phyloP scores from a whole-genome alignment of 2,113 vertebrate genomes.

The Maccullochella peelii region DNA sequence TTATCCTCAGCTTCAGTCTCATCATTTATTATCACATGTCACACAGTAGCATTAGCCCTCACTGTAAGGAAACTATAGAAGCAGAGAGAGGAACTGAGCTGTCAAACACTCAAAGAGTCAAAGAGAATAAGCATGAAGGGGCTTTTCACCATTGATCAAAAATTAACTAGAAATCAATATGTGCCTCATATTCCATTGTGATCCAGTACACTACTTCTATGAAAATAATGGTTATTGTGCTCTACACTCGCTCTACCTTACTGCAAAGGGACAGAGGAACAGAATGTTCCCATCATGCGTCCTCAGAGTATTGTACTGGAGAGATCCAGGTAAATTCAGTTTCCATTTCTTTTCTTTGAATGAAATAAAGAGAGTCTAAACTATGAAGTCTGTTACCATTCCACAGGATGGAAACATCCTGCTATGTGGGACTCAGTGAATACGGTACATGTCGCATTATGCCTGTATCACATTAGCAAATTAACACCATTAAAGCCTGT shows the following conservation, averaged over 20 bases:
- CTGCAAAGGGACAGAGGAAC: background rate
- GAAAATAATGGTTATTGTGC: slow-evolving; percentile 1
- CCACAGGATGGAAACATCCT: background rate
- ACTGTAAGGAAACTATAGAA: slow-evolving; percentile 8
- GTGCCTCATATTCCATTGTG: slow-evolving; percentile 19
- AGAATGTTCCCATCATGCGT: slow-evolving; percentile 6
- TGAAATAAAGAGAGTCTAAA: background rate
- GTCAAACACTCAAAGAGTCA: slow-evolving; percentile 28
- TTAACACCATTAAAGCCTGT: too few relatives aligned
- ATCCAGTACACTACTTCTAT: background rate
- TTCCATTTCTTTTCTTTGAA: background rate
- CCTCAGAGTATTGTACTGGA: background rate
- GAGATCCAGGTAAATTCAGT: background rate
- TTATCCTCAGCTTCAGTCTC: background rate
- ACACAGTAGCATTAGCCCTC: background rate
- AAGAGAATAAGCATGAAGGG: slow-evolving; percentile 35
- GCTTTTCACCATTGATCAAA: slow-evolving; percentile 23
- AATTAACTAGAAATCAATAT: slow-evolving; percentile 38
- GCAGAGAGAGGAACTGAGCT: background rate
- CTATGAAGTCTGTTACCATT: background rate
- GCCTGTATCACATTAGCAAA: too few relatives aligned
- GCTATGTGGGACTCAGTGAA: background rate
- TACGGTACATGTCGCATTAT: too few relatives aligned
- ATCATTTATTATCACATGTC: background rate
- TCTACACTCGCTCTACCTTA: background rate